Evolutionary conservation across 2,113 vertebrate genomes (phyloP), one percentile per base, ranked within the genome.

Genomic region (Grantiella picta): DNA sequence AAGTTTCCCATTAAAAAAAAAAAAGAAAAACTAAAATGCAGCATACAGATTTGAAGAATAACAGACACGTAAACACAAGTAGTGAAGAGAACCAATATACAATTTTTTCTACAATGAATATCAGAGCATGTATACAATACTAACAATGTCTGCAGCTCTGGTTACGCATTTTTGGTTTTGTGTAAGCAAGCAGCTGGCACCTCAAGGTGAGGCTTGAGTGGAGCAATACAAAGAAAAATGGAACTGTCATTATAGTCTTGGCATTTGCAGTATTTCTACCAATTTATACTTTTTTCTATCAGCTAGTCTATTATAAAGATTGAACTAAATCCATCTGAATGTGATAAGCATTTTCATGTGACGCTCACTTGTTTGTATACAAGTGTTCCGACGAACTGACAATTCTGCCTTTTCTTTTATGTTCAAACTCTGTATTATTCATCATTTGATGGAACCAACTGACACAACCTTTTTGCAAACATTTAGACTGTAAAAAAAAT

Each of bases 381-480:
- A 71, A 81, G 72, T 17, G 28, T 22, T 92, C 78, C 50, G 75
- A 85, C 82, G 75, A 87, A 82, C 20, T 77, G 89, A 92, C 83
- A 97, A 82, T 0, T 8, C 87, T 82, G 38, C 45, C 66, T 69
- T 85, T 81, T 69, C 78, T 89, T 79, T 77, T 61, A 80, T 10
- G 21, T 66, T 92, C 56, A 59, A 77, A 61, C 77, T 80, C 75
- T 73, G 70, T 71, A 88, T 91, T 91, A 95, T 91, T 96, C 84
- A 97, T 90, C 87, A 94, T 91, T 77, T 93, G 70, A 95, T 11
- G 47, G 71, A 93, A 88, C 42, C 88, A 95, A 95, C 82, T 88
- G 94, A 96, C 87, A 90, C 78, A 95, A 95, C 93, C 90, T 97
- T 95, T 97, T 81, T 88, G 92, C 89, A 95, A 97, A 95, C 89